phyloP scores from a whole-genome alignment of 2,113 vertebrate species.

The Oreochromis tanganicae region DNA sequence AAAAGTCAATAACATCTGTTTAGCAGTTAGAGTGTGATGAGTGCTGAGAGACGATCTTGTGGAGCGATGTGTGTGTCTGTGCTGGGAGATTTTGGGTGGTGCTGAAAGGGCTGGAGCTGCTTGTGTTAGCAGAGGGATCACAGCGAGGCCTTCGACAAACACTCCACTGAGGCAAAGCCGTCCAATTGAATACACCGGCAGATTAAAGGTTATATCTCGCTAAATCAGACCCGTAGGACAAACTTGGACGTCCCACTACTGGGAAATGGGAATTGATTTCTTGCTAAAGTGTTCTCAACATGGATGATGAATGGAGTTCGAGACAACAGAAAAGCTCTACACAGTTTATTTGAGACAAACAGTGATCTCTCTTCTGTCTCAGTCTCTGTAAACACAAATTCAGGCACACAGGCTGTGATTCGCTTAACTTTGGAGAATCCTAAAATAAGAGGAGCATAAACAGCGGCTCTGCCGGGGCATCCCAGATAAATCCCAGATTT shows the following conservation, averaged over 20 bases:
- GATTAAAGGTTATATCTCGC: slow-evolving; percentile 71
- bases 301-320: slow-evolving; percentile 56
- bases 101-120: neutral
- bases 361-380: slow-evolving; percentile 4
- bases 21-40: slow-evolving; percentile 36
- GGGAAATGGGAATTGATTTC: slow-evolving; percentile 73
- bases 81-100: neutral
- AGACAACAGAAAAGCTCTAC: slow-evolving; percentile 47
- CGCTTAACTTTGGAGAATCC: neutral
- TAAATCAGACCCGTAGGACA: slow-evolving; percentile 59
- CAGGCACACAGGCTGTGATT: neutral
- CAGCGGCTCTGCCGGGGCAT: neutral
- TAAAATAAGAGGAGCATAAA: neutral
- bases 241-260: slow-evolving; percentile 42
- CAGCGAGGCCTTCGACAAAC: slow-evolving; percentile 70
- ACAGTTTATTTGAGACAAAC: slow-evolving; percentile 52
- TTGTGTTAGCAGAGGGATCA: slow-evolving; percentile 68
- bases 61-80: neutral
- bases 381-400: neutral
- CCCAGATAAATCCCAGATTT: neutral
- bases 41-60: neutral
- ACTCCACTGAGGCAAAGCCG: slow-evolving; percentile 54
- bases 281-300: slow-evolving; percentile 52
- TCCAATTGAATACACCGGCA: slow-evolving; percentile 64
- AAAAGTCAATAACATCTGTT: slow-evolving; percentile 47